Conservation (phyloP, 1,140 invertebrate species). For the Mylabris phalerata region DNA sequence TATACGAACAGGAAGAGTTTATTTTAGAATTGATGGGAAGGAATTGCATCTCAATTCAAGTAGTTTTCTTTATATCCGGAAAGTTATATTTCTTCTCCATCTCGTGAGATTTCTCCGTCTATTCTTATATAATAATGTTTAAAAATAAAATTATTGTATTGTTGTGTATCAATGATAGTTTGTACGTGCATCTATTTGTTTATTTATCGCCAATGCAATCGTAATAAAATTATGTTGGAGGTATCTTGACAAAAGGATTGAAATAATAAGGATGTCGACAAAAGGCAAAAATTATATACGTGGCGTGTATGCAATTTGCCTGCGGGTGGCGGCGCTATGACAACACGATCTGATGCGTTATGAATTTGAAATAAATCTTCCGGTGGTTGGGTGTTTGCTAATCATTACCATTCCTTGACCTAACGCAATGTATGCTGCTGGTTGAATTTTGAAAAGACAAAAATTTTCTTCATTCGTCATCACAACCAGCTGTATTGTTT, state of each 20-base stretch:
- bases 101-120: background rate
- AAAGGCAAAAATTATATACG: conserved; percentile 17
- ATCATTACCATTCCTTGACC: conserved; percentile 5
- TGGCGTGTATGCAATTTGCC: conserved; percentile 9
- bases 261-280: conserved; percentile 13
- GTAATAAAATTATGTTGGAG: background rate
- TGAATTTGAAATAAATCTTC: conserved; percentile 15
- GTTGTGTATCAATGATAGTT: background rate
- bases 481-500: no score
- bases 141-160: background rate
- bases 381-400: conserved; percentile 3
- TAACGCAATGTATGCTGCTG: background rate
- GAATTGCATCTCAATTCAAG: background rate
- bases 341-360: background rate
- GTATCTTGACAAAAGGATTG: conserved; percentile 11
- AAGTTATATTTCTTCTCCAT: background rate
- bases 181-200: conserved; percentile 15
- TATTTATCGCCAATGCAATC: conserved; percentile 10
- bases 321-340: conserved; percentile 14
- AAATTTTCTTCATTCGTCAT: no score
- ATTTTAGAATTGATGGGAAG: background rate
- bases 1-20: no score
- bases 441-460: background rate
- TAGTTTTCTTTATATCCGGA: background rate
- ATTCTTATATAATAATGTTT: background rate